Evolutionary conservation across 2,797 vertebrate species (phyloP), one percentile per base, ranked within the genome.

Genomic region (Tachyglossus aculeatus): DNA sequence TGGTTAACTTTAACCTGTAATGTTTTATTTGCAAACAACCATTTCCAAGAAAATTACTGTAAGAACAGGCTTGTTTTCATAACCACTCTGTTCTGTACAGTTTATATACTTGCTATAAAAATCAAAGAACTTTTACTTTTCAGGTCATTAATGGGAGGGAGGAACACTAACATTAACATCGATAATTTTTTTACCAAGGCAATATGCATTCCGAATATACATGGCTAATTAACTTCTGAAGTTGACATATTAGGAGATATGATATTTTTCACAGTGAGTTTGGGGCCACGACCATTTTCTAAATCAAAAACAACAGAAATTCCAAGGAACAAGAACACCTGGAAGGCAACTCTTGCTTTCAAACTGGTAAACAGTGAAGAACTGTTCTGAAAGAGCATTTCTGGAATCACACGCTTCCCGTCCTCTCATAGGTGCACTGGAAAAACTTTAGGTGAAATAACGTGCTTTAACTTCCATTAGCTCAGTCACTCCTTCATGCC

Each of bases 21-120:
- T n/a, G 58, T 29, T 72, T 82, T 70, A 33, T 63, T 31, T 71
- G 64, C 52, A 40, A 58, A 43, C 71, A 31, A 45, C 14, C 21
- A 13, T 78, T 73, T 67, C 70, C 31, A 44, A 50, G 52, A 61
- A 61, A 22, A 86, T 44, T 13, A 22, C 21, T 25, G 18, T 19
- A 62, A 53, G 1, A 33, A 5, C 32, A 61, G 43, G 21, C 57
- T 65, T 62, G 21, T 68, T 67, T 68, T 56, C 58, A 59, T 53
- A 56, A 36, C 24, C 66, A 34, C 11, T 14, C 6, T 64, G 43
- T 78, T 47, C 77, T 9, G 34, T 54, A 59, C 50, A 39, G 50
- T 66, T 72, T 60, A 24, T 18, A 45, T 65, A 67, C 65, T n/a
- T n/a, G n/a, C n/a, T 78, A 53, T 68, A 74, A 70, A 82, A 77